Percentiles rank a stretch among this genome's conserved stretches.
Evolutionary conservation across 2,113 vertebrate species (phyloP).

Genomic region (Phaethornis superciliosus): DNA sequence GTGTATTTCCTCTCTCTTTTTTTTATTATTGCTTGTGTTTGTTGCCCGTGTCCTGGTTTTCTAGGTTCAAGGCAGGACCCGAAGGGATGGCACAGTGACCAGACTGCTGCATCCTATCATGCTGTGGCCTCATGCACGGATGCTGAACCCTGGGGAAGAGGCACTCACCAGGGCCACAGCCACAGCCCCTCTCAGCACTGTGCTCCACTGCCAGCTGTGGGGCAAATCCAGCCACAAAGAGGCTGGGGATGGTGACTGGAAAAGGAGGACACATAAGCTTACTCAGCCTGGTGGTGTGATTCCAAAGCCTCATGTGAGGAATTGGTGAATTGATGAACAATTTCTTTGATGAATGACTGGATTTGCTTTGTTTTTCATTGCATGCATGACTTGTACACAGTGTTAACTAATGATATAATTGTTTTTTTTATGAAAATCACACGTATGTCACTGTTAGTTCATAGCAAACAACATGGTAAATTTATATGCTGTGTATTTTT

Average conservation of each 20-base stretch:
- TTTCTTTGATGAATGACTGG: neutral
- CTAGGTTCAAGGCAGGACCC: neutral
- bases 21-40: neutral
- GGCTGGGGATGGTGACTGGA: neutral
- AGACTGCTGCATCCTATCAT: accelerated
- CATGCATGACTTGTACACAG: neutral
- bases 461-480: constrained; percentile 28
- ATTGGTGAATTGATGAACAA: neutral
- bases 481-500: neutral
- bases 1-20: neutral
- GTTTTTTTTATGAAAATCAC: constrained; percentile 46
- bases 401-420: constrained; percentile 29
- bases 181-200: neutral
- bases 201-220: accelerated
- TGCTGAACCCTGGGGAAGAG: neutral
- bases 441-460: constrained; percentile 14
- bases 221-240: accelerated
- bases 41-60: neutral
- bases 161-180: accelerated
- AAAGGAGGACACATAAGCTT: neutral
- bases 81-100: neutral
- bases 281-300: neutral
- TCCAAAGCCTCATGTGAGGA: neutral
- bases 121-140: accelerated
- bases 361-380: constrained; percentile 26